Evolutionary conservation across 2,888 invertebrate species (phyloP), one percentile per base, ranked within the genome.

Genomic region (Scaptomyza cyrtandrae): DNA sequence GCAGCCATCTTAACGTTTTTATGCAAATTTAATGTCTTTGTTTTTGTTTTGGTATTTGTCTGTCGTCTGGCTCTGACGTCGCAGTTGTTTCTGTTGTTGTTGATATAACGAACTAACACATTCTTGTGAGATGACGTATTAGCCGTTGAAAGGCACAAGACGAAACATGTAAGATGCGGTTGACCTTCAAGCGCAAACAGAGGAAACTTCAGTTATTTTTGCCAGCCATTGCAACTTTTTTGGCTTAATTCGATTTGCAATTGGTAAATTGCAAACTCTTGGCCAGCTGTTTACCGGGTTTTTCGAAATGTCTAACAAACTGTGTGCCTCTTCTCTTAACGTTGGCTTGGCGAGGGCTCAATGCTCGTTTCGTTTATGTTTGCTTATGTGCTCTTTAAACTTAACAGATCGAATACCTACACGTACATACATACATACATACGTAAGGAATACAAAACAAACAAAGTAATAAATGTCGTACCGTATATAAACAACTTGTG

Each of bases 151-250:
- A 43, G 43, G 33, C 33, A 7, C 76, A 67, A 45, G 63, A 54
- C 63, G 56, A 75, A 84, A 84, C 78, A 66, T 75, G 75, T 75
- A 82, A 82, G 88, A 88, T 87, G 82, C 83, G 76, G 82, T 85
- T 82, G 76, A 82, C 82, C 82, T 82, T 82, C 88, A 75, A 52
- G 71, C 64, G 33, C 27, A 27, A 13, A 45, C 39, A 29, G 45
- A 43, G 43, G 19, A 45, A 46, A 45, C 41, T 29, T 29, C 41
- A 39, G 14, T 52, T 52, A n/a, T 49, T 48, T 31, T 33, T 31
- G 24, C 59, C 11, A 43, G 31, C 29, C 53, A 24, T 33, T 54
- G 54, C 57, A 54, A 33, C 58, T 63, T 35, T 11, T 49, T 56
- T 27, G 52, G 49, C 58, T 78, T 54, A 66, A 69, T 88, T 80